Conservation (phyloP, 1,140 invertebrate species). For the Heliconius nattereri region DNA sequence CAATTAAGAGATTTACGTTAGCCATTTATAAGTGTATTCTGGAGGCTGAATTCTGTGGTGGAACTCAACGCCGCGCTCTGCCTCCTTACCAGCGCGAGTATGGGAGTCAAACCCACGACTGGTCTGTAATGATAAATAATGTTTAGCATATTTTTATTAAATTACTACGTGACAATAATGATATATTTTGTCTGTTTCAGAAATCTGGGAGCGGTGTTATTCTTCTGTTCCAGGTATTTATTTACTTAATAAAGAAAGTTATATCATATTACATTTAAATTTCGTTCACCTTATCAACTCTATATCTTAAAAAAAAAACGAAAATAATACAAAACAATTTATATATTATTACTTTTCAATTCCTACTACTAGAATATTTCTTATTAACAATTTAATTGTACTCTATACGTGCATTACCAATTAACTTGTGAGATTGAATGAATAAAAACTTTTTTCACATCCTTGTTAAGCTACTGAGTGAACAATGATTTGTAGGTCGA, state of each 20-base stretch:
- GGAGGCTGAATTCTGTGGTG: too few species aligned
- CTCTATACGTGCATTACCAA: neutral
- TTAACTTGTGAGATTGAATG: conserved; percentile 22
- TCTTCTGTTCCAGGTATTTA: conserved; percentile 59
- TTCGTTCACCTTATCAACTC: neutral
- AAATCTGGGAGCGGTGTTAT: conserved; percentile 58
- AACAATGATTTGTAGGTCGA: conserved; percentile 40
- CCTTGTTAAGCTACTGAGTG: conserved; percentile 24
- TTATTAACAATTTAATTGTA: neutral
- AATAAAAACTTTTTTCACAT: conserved; percentile 33
- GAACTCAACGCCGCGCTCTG: too few species aligned
- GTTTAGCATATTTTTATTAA: neutral
- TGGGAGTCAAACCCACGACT: too few species aligned
- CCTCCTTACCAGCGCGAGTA: too few species aligned
- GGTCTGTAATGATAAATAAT: too few species aligned
- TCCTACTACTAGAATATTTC: neutral
- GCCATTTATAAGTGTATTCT: too few species aligned
- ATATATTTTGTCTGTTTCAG: conserved; percentile 51
- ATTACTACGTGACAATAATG: conserved; percentile 5
- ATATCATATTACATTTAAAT: neutral
- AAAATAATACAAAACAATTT: neutral
- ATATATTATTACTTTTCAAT: neutral
- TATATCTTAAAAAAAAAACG: neutral
- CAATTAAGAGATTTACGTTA: too few species aligned
- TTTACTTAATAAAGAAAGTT: neutral